Evolutionary conservation across 2,888 invertebrate genomes (phyloP).

Genomic region (Diplolepis rosae): DNA sequence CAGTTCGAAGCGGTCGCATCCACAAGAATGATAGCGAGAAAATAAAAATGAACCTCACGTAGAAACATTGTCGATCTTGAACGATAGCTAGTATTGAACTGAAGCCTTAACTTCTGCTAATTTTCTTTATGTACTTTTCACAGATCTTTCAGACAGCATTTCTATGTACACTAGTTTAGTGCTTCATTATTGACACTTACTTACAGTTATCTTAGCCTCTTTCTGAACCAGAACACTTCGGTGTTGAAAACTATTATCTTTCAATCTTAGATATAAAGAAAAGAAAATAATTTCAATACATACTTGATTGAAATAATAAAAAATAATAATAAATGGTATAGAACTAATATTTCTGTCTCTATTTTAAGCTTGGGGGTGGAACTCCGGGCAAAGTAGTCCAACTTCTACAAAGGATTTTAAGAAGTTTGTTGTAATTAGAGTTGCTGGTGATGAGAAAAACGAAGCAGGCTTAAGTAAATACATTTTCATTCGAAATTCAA

Average conservation of each 20-base stretch:
- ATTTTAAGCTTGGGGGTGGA: constrained; percentile 75
- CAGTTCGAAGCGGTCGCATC: constrained; percentile 55
- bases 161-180: constrained; percentile 38
- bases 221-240: constrained; percentile 27
- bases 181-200: constrained; percentile 55
- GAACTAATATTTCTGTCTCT: constrained; percentile 27
- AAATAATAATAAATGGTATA: too few relatives aligned
- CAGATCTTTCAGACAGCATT: constrained; percentile 49
- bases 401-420: constrained; percentile 77
- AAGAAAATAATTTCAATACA: too few relatives aligned
- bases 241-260: too few relatives aligned
- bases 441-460: constrained; percentile 76
- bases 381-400: constrained; percentile 74
- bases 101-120: constrained; percentile 43
- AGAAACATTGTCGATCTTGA: not conserved
- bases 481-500: not conserved
- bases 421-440: constrained; percentile 79
- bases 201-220: constrained; percentile 57
- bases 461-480: constrained; percentile 70
- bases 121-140: constrained; percentile 57
- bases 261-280: not conserved
- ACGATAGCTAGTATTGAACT: constrained; percentile 33
- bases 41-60: constrained; percentile 1
- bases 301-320: not conserved
- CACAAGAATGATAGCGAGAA: constrained; percentile 32